Conservation (phyloP, 2,888 invertebrate genomes). For the Malthinus flaveolus region DNA sequence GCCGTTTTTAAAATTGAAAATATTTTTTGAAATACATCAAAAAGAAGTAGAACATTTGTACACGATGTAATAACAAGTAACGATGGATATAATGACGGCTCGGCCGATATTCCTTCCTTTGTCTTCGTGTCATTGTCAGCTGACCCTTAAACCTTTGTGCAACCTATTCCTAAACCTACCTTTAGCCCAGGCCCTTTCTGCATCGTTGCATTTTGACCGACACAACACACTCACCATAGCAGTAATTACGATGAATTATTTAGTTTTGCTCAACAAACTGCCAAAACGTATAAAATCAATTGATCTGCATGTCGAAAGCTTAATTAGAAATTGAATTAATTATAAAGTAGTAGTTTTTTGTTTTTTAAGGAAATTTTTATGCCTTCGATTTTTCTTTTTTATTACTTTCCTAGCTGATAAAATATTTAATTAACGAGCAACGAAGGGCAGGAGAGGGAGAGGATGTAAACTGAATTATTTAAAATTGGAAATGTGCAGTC, state of each 20-base stretch:
- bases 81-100: constrained; percentile 52
- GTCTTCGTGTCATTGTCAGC: constrained; percentile 80
- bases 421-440: no score
- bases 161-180: constrained; percentile 46
- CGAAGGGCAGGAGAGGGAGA: no score
- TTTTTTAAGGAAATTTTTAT: no score
- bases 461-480: no score
- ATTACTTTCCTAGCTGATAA: no score
- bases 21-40: constrained; percentile 22
- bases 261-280: background rate
- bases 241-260: constrained; percentile 29
- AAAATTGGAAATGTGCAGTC: no score
- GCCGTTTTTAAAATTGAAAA: constrained; percentile 29
- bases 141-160: constrained; percentile 51
- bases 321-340: constrained; percentile 8
- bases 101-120: constrained; percentile 66
- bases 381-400: no score
- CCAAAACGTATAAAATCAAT: constrained; percentile 2
- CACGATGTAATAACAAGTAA: constrained; percentile 39
- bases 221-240: constrained; percentile 48
- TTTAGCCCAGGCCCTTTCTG: constrained; percentile 46
- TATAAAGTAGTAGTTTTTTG: background rate
- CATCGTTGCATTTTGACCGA: constrained; percentile 56
- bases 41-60: constrained; percentile 38
- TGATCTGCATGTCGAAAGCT: background rate